Conservation (phyloP, 2,797 vertebrate genomes). For the Microchirus variegatus region DNA sequence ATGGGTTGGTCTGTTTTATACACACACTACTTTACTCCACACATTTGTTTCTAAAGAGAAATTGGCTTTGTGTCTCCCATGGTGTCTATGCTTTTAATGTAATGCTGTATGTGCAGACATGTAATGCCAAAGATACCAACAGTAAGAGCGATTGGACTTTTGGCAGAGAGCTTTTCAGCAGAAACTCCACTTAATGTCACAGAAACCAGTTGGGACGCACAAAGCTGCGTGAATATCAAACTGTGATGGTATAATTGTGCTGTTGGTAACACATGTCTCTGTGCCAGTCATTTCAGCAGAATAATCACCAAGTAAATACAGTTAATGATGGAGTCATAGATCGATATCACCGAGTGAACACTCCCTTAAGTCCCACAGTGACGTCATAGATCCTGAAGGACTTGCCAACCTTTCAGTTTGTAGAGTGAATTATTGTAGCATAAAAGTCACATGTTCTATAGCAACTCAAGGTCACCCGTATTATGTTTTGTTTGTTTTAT, state of each 20-base stretch:
- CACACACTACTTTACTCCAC: conserved; percentile 19
- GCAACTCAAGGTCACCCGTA: conserved; percentile 5
- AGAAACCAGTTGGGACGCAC: conserved; percentile 33
- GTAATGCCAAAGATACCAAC: conserved; percentile 28
- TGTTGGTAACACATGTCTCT: conserved; percentile 1
- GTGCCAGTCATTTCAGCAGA: conserved; percentile 18
- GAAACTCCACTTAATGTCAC: conserved; percentile 16
- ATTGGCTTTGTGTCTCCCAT: conserved; percentile 15
- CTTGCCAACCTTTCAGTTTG: conserved; percentile 22
- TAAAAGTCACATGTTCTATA: conserved; percentile 16
- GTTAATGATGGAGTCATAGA: conserved; percentile 23
- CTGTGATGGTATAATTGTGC: conserved; percentile 4
- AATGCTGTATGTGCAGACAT: conserved; percentile 3
- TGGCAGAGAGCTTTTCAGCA: conserved; percentile 35
- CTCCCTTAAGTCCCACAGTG: conserved; percentile 16
- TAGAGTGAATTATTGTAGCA: conserved; percentile 11
- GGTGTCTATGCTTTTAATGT: background rate
- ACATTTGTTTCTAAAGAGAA: conserved; percentile 16
- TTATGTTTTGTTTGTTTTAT: background rate
- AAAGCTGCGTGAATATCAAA: conserved; percentile 14
- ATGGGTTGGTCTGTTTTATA: conserved; percentile 30
- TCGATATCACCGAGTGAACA: conserved; percentile 21
- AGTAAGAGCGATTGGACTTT: conserved; percentile 15
- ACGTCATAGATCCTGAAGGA: conserved; percentile 4
- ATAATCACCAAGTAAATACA: conserved; percentile 34